Conservation (phyloP, 1,140 invertebrate genomes). For the Zaprionus camerounensis region DNA sequence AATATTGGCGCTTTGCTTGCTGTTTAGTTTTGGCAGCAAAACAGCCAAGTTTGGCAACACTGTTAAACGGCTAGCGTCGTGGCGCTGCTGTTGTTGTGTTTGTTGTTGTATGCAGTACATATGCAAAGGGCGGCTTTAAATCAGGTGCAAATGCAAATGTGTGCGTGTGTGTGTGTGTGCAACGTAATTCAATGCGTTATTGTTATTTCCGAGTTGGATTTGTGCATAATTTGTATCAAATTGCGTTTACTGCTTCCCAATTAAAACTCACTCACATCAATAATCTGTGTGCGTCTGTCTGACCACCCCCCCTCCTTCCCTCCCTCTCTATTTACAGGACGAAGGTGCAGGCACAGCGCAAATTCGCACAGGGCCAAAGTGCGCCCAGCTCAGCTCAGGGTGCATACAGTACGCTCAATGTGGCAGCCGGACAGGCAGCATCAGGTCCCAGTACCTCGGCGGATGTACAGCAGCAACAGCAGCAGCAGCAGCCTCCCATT, state of each 20-base stretch:
- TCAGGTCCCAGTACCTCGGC: conserved; percentile 84
- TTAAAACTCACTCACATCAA: conserved; percentile 53
- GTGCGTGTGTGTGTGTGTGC: conserved; percentile 16
- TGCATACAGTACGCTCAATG: conserved; percentile 45
- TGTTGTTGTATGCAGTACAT: conserved; percentile 20
- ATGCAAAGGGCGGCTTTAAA: conserved; percentile 61
- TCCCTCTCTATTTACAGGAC: conserved; percentile 85
- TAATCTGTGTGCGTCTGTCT: conserved; percentile 13
- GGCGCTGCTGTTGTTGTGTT: conserved; percentile 62
- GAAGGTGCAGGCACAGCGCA: conserved; percentile 94
- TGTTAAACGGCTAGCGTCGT: conserved; percentile 57
- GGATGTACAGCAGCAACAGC: conserved; percentile 81
- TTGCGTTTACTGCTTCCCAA: conserved; percentile 46
- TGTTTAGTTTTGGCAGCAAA: conserved; percentile 24
- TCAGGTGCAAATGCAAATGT: conserved; percentile 39
- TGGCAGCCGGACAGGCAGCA: conserved; percentile 40
- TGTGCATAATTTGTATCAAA: conserved; percentile 52
- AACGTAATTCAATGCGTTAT: conserved; percentile 43
- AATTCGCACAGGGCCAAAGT: conserved; percentile 93
- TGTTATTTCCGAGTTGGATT: conserved; percentile 49
- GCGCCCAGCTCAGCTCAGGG: conserved; percentile 82
- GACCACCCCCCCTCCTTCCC: not conserved
- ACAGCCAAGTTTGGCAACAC: conserved; percentile 26
- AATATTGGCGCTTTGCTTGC: not conserved
- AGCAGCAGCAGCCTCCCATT: conserved; percentile 83